These are phyloP conservation scores for Maccullochella peelii DNA, from an alignment of 2,113 vertebrate genomes.

Conservation along the genomic window DNA sequence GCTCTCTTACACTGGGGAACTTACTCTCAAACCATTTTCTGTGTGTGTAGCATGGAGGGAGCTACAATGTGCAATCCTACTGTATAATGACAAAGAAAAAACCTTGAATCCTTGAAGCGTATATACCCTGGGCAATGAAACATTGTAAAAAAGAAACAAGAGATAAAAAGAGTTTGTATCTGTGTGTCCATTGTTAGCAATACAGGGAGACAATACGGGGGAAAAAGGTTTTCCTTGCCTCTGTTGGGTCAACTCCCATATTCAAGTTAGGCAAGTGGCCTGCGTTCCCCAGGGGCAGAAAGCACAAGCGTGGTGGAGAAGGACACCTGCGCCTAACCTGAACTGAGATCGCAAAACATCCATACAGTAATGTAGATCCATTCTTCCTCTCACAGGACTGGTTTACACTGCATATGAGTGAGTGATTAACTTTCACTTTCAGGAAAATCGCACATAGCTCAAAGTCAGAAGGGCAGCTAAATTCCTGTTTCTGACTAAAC, in stretches of 20 bases:
- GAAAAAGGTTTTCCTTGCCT: neutral
- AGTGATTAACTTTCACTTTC: constrained; percentile 58
- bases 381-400: constrained; percentile 23
- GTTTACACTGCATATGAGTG: constrained; percentile 26
- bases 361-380: neutral
- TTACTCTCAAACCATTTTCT: constrained; percentile 19
- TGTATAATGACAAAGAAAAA: too few species aligned
- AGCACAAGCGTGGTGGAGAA: neutral
- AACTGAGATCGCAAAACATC: constrained; percentile 38
- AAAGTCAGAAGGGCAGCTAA: constrained; percentile 50
- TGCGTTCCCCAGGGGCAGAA: constrained; percentile 32
- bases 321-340: constrained; percentile 41
- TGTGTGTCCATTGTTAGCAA: neutral
- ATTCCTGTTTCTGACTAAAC: constrained; percentile 65
- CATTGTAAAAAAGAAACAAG: too few species aligned
- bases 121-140: neutral
- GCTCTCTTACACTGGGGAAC: constrained; percentile 51
- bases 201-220: neutral
- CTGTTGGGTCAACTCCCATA: constrained; percentile 24
- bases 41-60: too few species aligned
- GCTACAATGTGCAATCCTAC: too few species aligned
- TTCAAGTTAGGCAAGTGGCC: constrained; percentile 49
- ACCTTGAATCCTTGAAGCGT: neutral
- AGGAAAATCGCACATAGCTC: constrained; percentile 59
- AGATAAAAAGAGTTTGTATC: neutral